phyloP scores from a whole-genome alignment of 23 tunicate genomes.

The Ciona savignyi region DNA sequence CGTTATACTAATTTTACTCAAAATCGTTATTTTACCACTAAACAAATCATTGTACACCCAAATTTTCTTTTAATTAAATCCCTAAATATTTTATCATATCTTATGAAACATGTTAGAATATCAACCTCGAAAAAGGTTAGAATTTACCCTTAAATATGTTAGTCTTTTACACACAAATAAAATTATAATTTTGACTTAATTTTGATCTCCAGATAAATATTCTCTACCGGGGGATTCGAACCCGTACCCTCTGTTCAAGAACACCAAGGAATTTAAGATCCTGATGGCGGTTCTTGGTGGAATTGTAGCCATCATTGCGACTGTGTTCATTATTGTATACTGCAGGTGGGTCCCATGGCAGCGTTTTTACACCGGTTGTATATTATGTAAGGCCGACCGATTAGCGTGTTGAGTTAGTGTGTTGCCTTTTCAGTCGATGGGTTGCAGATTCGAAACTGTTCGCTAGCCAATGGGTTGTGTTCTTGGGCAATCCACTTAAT shows the following conservation, averaged over 20 bases:
- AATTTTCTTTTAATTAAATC: background rate
- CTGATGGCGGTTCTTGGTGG: slow-evolving; percentile 6
- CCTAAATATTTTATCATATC: background rate
- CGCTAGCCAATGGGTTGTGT: too few relatives aligned
- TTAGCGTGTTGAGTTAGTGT: too few relatives aligned
- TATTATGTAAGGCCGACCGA: too few relatives aligned
- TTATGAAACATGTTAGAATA: too few relatives aligned
- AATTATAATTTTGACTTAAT: background rate
- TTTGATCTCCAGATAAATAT: background rate
- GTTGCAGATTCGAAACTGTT: too few relatives aligned
- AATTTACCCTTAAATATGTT: too few relatives aligned
- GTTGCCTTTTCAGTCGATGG: slow-evolving; percentile 2
- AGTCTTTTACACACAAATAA: background rate
- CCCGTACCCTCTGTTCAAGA: background rate
- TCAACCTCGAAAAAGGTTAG: too few relatives aligned
- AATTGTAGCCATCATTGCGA: slow-evolving; percentile 12
- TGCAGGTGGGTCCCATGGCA: slow-evolving; percentile 25
- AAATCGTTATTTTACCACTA: too few relatives aligned
- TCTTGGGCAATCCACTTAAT: background rate
- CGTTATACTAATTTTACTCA: too few relatives aligned
- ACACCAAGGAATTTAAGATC: slow-evolving; percentile 11
- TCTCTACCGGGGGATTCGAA: background rate
- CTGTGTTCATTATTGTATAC: slow-evolving; percentile 8
- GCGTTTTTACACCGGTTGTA: too few relatives aligned
- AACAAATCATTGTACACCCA: background rate